These are phyloP conservation scores for Tromatobia lineatoria DNA, from an alignment of 2,888 invertebrate species.

Conservation along the genomic window DNA sequence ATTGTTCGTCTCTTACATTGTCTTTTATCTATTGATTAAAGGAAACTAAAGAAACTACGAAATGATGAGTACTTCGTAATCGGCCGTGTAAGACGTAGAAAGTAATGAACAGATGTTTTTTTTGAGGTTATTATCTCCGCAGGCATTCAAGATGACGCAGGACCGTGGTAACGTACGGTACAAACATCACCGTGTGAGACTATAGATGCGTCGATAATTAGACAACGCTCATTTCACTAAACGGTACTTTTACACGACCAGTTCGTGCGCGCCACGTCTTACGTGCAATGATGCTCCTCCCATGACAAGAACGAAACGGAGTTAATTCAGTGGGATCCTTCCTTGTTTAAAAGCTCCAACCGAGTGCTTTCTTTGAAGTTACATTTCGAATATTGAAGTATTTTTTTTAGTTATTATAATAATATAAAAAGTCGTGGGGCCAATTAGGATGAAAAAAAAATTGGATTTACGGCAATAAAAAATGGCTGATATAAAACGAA, in stretches of 20 bases:
- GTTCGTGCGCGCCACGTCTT: conserved; percentile 61
- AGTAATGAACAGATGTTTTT: background rate
- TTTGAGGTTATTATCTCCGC: background rate
- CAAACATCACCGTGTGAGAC: background rate
- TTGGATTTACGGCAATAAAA: too few relatives aligned
- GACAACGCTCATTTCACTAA: conserved; percentile 36
- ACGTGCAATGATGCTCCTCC: conserved; percentile 69
- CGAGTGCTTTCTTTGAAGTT: background rate
- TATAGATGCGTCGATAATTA: conserved; percentile 14
- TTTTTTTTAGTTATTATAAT: background rate
- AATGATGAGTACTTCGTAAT: background rate
- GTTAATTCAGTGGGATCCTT: too few relatives aligned
- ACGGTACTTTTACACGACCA: conserved; percentile 60
- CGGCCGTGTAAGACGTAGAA: background rate
- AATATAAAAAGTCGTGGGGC: background rate
- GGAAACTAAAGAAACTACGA: too few relatives aligned
- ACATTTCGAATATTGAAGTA: background rate
- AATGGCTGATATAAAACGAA: too few relatives aligned
- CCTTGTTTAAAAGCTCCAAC: too few relatives aligned
- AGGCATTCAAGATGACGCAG: conserved; percentile 2
- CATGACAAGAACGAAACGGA: conserved; percentile 51
- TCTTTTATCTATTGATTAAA: too few relatives aligned
- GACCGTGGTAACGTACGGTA: conserved; percentile 7
- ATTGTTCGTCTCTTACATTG: too few relatives aligned
- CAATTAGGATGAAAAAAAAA: too few relatives aligned